These are phyloP conservation scores for Rhopalosiphum nymphaeae DNA, from an alignment of 2,888 invertebrate species.

Conservation along the genomic window DNA sequence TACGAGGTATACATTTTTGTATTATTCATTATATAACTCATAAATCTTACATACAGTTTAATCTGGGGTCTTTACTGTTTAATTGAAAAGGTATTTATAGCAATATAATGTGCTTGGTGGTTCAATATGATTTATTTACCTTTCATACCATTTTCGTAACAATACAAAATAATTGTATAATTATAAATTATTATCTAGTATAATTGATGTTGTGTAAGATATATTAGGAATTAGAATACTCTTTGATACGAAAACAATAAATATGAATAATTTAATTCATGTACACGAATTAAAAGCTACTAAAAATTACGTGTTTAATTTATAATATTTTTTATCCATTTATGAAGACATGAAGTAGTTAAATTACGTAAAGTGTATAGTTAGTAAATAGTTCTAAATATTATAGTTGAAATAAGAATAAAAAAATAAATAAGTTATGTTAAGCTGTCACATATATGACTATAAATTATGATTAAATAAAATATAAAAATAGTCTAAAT, in stretches of 20 bases:
- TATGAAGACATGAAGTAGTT: too few species aligned
- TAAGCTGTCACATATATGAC: too few species aligned
- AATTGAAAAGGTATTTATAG: not conserved
- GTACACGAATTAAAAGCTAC: not conserved
- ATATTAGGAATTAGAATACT: not conserved
- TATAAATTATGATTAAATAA: too few species aligned
- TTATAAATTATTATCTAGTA: not conserved
- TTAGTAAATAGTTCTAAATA: too few species aligned
- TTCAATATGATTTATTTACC: not conserved
- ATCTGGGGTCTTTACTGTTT: not conserved
- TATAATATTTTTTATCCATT: not conserved
- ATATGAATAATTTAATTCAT: too few species aligned
- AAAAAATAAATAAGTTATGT: too few species aligned
- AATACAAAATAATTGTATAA: not conserved
- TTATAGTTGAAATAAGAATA: too few species aligned
- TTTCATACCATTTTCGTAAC: not conserved
- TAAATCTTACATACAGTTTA: not conserved
- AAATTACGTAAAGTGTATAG: too few species aligned
- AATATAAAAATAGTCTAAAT: too few species aligned
- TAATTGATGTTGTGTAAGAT: not conserved
- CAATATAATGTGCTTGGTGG: not conserved
- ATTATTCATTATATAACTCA: not conserved
- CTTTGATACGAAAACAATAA: not conserved
- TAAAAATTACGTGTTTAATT: not conserved
- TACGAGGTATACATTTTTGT: not conserved